Evolutionary conservation across 2,797 vertebrate species (phyloP).

Genomic region (Capromys pilorides): DNA sequence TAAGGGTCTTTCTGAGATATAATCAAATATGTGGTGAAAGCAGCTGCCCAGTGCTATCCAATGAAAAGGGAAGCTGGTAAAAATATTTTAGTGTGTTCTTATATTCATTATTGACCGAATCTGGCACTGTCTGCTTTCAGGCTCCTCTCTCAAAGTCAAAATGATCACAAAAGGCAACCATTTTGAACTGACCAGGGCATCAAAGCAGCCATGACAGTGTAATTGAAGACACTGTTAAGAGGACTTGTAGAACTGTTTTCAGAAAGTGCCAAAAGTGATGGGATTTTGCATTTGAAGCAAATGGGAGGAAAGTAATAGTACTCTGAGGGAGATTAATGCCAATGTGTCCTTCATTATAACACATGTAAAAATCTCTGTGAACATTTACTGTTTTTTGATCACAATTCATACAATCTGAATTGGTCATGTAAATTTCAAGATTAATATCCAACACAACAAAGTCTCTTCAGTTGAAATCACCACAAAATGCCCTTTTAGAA

Average conservation of each 20-base stretch:
- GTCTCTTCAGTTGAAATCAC: conserved; percentile 26
- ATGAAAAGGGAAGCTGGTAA: background rate
- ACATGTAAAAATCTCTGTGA: background rate
- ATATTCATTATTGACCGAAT: background rate
- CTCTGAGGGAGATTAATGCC: background rate
- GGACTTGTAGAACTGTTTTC: background rate
- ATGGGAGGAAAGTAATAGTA: background rate
- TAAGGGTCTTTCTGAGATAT: background rate
- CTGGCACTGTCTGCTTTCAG: background rate
- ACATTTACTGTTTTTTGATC: background rate
- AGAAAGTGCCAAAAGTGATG: background rate
- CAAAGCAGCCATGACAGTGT: background rate
- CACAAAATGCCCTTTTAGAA: conserved; percentile 41
- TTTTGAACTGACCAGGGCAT: background rate
- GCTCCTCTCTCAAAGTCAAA: background rate
- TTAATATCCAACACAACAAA: conserved; percentile 45
- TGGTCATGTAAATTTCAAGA: background rate
- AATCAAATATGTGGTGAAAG: background rate
- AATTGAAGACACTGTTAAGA: background rate
- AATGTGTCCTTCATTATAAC: background rate
- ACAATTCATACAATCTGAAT: background rate
- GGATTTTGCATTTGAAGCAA: background rate
- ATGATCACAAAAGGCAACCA: background rate
- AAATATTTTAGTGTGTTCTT: background rate
- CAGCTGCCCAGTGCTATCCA: background rate